Evolutionary conservation across 2,888 invertebrate genomes (phyloP), one percentile per base, ranked within the genome.

Genomic region (Axea sp.): DNA sequence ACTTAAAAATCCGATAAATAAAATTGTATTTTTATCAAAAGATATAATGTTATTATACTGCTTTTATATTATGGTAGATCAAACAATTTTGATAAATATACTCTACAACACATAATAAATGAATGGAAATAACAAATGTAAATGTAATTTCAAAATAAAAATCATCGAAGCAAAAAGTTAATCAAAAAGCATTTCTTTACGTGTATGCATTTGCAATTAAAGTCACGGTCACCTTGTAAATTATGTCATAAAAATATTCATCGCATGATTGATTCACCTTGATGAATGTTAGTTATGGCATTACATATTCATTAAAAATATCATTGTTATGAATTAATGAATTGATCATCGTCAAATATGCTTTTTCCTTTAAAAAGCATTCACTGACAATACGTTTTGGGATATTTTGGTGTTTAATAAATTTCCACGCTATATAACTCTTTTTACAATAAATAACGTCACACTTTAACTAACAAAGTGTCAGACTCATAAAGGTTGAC

Each of bases 251-350:
- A 22, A 22, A 14, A 41, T n/a, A 41, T 19, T 41, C 24, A 26
- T 15, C 30, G 8, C 24, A 26, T 35, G 2, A 59, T 26, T 35
- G 15, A 45, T 35, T 22, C 35, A 45, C 11, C 28, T 45, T 45
- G 15, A 43, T 31, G 26, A 41, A 30, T 14, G 30, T 62, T n/a
- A n/a, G n/a, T n/a, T n/a, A 62, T 62, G 62, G 62, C 62, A 62
- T 49, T 39, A 26, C 15, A 26, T 35, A 59, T n/a, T n/a, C n/a
- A n/a, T n/a, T n/a, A n/a, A n/a, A n/a, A n/a, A n/a, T n/a, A n/a
- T n/a, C n/a, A n/a, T 22, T 49, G 19, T 37, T 39, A 14, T 22
- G 30, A 8, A 12, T 17, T 19, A 9, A 31, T 2, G 30, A 49
- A 43, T 3, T 3, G 8, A n/a, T n/a, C n/a, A n/a, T n/a, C n/a